phyloP scores from a whole-genome alignment of 2,888 invertebrate species.

The Drosophila vallismaia region DNA sequence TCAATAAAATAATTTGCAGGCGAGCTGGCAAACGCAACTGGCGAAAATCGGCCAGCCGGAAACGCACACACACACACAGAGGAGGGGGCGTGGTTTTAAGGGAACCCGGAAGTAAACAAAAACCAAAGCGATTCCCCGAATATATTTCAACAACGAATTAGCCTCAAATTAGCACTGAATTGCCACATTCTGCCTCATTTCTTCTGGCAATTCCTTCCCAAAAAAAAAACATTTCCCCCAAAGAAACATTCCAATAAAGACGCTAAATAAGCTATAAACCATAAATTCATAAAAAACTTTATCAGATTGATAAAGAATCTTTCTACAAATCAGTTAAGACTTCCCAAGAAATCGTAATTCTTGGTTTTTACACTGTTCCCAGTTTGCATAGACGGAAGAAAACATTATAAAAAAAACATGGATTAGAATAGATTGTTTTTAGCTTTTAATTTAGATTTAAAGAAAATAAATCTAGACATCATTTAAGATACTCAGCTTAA shows the following conservation, averaged over 20 bases:
- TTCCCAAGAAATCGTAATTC: no score
- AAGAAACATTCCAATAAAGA: background rate
- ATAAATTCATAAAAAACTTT: background rate
- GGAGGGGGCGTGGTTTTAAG: background rate
- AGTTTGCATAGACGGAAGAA: no score
- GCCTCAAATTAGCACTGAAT: slow-evolving; percentile 1
- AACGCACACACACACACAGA: slow-evolving; percentile 25
- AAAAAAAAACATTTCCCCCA: background rate
- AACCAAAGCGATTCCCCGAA: background rate
- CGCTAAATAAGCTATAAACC: no score
- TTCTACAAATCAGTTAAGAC: no score
- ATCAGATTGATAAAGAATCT: background rate
- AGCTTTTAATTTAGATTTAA: no score
- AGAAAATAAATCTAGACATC: background rate
- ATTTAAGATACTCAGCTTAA: background rate
- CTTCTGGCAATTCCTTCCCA: no score
- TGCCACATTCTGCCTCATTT: slow-evolving; percentile 1
- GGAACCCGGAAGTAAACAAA: slow-evolving; percentile 2
- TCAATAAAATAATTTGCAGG: slow-evolving; percentile 79
- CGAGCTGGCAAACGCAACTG: slow-evolving; percentile 35
- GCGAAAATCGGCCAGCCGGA: slow-evolving; percentile 49
- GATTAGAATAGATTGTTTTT: no score
- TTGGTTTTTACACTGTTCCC: no score
- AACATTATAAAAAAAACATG: no score
- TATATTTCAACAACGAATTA: background rate